Conservation (phyloP, 2,888 invertebrate genomes). For the Chloroclystis v-ata region DNA sequence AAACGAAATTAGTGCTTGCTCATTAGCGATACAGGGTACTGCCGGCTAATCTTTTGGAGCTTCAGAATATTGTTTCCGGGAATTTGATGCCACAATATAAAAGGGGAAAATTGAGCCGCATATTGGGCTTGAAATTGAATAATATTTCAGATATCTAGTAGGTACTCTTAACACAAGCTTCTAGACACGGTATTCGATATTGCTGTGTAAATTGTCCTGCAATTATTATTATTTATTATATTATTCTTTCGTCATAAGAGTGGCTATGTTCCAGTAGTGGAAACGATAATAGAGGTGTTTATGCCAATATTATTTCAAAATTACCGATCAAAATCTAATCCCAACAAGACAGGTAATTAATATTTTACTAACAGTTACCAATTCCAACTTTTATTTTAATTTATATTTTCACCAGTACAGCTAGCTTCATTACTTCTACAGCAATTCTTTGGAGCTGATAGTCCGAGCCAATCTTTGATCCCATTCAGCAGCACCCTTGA, state of each 20-base stretch:
- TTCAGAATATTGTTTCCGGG: background rate
- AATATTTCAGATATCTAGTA: no score
- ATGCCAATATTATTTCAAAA: no score
- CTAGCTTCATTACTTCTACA: conserved; percentile 11
- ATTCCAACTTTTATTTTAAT: background rate
- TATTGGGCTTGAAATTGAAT: no score
- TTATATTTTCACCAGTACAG: background rate
- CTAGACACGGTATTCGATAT: no score
- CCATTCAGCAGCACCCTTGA: conserved; percentile 28
- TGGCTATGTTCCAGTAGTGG: no score
- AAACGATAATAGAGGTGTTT: no score
- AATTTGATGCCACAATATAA: background rate
- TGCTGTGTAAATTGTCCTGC: no score
- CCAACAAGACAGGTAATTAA: background rate
- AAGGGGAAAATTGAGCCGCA: no score
- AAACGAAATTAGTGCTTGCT: conserved; percentile 59
- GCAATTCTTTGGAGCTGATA: conserved; percentile 14
- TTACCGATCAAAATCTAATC: no score
- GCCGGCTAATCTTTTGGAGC: conserved; percentile 1
- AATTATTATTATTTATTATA: no score
- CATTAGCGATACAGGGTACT: conserved; percentile 38
- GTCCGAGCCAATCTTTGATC: conserved; percentile 33
- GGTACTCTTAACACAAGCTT: no score
- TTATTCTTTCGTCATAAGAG: no score
- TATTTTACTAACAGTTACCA: background rate